These are phyloP conservation scores for Enteromius argenteus DNA, from an alignment of 2,797 vertebrate species.

Conservation along the genomic window DNA sequence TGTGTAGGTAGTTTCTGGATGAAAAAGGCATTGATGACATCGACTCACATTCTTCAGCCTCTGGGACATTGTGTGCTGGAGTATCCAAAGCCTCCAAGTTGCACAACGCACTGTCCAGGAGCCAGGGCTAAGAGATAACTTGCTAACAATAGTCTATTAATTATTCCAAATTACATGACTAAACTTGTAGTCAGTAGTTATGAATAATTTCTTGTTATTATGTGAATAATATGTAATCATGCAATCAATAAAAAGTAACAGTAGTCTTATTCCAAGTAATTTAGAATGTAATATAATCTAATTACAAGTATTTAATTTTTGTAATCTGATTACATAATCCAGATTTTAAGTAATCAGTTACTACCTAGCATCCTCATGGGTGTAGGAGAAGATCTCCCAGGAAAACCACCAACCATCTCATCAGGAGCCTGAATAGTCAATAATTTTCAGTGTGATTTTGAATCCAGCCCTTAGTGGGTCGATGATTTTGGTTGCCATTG, in stretches of 20 bases:
- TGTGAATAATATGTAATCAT: no score
- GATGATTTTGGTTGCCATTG: background rate
- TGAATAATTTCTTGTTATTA: no score
- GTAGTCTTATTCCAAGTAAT: no score
- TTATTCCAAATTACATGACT: no score
- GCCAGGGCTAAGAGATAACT: background rate
- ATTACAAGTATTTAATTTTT: no score
- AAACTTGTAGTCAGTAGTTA: no score
- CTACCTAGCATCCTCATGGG: no score
- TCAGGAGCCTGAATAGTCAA: background rate
- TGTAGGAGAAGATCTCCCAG: background rate
- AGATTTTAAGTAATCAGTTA: no score
- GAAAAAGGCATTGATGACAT: background rate
- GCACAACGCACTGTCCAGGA: background rate
- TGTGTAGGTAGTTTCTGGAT: background rate
- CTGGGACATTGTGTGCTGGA: background rate
- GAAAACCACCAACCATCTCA: background rate
- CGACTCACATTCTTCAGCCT: background rate
- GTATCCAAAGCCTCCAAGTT: background rate
- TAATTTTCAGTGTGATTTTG: background rate
- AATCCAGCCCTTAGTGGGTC: background rate
- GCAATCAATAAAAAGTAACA: no score
- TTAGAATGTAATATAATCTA: no score
- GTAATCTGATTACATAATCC: no score
- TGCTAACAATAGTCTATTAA: no score